phyloP scores from a whole-genome alignment of 2,888 invertebrate species.

The Dioctria linearis region DNA sequence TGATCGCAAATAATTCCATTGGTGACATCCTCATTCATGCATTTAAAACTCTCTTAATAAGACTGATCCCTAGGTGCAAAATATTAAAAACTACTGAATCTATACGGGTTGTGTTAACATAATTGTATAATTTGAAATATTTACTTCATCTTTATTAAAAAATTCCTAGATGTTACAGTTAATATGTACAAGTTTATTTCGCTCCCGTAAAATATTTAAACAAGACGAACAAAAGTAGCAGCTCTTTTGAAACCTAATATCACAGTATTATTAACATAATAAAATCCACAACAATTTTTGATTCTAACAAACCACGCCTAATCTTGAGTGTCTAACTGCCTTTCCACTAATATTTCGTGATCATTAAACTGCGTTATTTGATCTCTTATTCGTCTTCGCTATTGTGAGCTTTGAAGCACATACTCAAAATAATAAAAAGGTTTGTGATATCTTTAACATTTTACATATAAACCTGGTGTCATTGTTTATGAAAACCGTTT shows the following conservation, averaged over 20 bases:
- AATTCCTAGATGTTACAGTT: constrained; percentile 1
- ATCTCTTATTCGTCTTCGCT: constrained; percentile 5
- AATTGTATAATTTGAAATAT: background rate
- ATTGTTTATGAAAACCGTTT: constrained; percentile 41
- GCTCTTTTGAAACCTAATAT: constrained; percentile 42
- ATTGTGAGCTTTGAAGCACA: constrained; percentile 1
- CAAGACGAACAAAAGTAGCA: constrained; percentile 29
- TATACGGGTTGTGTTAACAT: too few relatives aligned
- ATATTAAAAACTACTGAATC: too few relatives aligned
- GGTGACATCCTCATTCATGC: too few relatives aligned
- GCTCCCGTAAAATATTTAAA: background rate
- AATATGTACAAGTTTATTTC: constrained; percentile 18
- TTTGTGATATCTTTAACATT: constrained; percentile 18
- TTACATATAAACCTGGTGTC: constrained; percentile 23
- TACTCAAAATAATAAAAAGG: background rate
- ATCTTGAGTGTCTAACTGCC: background rate
- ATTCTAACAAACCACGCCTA: constrained; percentile 23
- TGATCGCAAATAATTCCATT: too few relatives aligned
- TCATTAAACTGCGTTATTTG: constrained; percentile 2
- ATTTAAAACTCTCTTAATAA: too few relatives aligned
- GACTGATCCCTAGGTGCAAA: too few relatives aligned
- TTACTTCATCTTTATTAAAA: constrained; percentile 9
- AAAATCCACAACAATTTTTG: constrained; percentile 42
- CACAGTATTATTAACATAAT: constrained; percentile 47
- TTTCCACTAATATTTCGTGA: constrained; percentile 1